phyloP scores from a whole-genome alignment of 2,113 vertebrate genomes.

The Empidonax traillii region DNA sequence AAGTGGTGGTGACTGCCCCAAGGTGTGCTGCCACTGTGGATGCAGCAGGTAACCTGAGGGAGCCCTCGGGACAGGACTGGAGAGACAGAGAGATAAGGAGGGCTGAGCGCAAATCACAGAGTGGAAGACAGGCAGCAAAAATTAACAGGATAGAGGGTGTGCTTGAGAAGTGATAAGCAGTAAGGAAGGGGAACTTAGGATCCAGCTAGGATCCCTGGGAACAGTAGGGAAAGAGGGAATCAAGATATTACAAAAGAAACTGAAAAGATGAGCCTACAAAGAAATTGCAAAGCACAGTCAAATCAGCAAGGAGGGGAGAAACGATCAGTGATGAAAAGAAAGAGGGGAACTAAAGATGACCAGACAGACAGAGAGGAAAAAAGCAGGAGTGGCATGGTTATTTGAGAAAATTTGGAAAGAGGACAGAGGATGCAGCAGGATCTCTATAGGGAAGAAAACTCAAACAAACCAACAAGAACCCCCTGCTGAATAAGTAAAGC shows the following conservation, averaged over 20 bases:
- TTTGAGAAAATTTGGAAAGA: neutral
- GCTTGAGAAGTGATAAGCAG: neutral
- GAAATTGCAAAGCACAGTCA: neutral
- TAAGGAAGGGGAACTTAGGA: neutral
- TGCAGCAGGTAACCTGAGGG: neutral
- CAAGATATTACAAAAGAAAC: neutral
- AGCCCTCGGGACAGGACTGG: neutral
- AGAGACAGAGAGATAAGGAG: neutral
- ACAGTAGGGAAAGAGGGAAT: neutral
- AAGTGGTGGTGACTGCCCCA: neutral
- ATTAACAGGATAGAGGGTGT: rapidly evolving
- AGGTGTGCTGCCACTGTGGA: neutral
- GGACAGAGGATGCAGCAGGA: neutral
- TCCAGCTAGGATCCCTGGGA: neutral
- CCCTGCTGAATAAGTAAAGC: neutral
- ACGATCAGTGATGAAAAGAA: neutral
- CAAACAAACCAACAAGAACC: neutral
- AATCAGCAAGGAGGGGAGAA: neutral
- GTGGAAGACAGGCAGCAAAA: neutral
- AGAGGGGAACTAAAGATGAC: neutral
- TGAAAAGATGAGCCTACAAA: neutral
- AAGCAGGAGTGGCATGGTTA: neutral
- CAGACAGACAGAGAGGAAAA: neutral
- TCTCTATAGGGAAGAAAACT: rapidly evolving
- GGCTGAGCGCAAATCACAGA: rapidly evolving